Base-by-base conservation (phyloP, 2,888 invertebrate species). In the Ochropacha duplaris region DNA sequence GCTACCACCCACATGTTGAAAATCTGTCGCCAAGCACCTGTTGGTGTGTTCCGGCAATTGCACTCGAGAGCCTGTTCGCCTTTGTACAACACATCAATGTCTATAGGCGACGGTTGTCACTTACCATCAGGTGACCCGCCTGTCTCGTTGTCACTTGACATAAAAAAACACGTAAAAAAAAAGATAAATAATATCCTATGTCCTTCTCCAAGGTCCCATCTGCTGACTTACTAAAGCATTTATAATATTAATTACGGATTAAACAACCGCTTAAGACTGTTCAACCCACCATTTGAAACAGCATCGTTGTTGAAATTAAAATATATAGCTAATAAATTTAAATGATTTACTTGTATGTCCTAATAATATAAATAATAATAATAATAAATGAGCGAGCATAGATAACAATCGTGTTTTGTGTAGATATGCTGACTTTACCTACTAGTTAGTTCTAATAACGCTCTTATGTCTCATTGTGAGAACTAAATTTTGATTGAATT, bases 341-440 rank as follows among this genome's bases (percentile, higher is more conserved):
- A n/a, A 44, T 19, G 6, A 44, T 44, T 44, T 44, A 44, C 44
- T 19, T 44, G 26, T 51, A 51, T 56, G 56, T 31, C 49, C n/a
- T 49, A 49, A 28, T 16, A 57, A 49, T 49, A 31, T 39, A 52
- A 39, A 56, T 44, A n/a, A n/a, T n/a, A n/a, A n/a, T n/a, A n/a
- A n/a, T n/a, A n/a, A n/a, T 50, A 16, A 50, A 59, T 59, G 57
- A n/a, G n/a, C 58, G 59, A 31, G 55, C 52, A 19, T 57, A 54
- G 61, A 50, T 55, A 54, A 55, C 58, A 44, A 44, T 44, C 44
- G 2, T 44, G 44, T 44, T 44, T 44, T 44, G 44, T 19, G 44
- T 19, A n/a, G n/a, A n/a, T 36, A 36, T 36, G 19, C 8, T 3
- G 11, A 31, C 8, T 9, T 16, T 39, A 39, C n/a, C 39, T 16